Conservation (phyloP, 2,113 vertebrate genomes). For the Delphinapterus leucas region DNA sequence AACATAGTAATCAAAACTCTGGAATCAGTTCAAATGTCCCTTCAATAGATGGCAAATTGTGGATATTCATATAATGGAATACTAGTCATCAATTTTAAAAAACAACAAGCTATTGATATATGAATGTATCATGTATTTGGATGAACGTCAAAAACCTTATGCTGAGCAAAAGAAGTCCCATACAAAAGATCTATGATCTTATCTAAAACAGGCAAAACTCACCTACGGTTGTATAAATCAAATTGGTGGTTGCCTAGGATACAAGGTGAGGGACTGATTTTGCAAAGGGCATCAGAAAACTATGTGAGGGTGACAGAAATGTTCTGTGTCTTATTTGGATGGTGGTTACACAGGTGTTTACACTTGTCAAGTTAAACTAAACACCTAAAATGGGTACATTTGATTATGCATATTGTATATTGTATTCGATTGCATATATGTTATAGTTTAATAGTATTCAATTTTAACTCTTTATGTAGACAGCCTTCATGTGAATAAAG, state of each 20-base stretch:
- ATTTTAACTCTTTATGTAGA: neutral
- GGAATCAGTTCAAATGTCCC: neutral
- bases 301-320: neutral
- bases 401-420: neutral
- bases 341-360: neutral
- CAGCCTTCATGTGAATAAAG: neutral
- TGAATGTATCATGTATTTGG: neutral
- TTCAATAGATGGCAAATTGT: neutral
- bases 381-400: neutral
- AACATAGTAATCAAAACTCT: neutral
- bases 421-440: neutral
- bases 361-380: neutral
- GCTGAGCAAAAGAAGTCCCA: neutral
- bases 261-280: neutral
- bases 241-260: neutral
- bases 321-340: neutral
- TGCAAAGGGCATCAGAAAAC: neutral
- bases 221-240: neutral
- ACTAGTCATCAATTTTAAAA: too few relatives aligned
- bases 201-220: neutral
- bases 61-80: neutral
- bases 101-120: neutral
- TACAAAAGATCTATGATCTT: neutral
- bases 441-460: neutral
- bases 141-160: neutral